Base-by-base conservation (phyloP, 2,888 invertebrate genomes). In the Drosophila anceps region DNA sequence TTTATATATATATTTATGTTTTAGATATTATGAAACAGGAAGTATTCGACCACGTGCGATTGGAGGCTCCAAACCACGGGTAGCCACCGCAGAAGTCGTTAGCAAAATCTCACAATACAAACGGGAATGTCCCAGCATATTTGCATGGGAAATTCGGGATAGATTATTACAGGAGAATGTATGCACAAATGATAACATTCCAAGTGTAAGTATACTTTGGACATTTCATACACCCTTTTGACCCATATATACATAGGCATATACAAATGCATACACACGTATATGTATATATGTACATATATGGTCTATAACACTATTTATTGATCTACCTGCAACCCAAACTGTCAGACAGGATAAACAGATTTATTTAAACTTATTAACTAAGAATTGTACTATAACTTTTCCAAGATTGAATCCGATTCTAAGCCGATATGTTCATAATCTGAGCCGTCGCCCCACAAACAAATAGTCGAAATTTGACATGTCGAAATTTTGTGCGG, bases 141-240 rank as follows among this genome's bases (percentile, higher is more conserved):
- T 99, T 94, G 98, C 98, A 29, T 99, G 98, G 98, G 98, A 99
- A 94, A 99, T 99, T 91, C 94, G 98, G 58, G 98, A 99, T 92
- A 96, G 98, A 91, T 95, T 99, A 89, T 95, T 98, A 39, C 96
- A 97, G 81, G 98, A 99, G 91, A 97, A 96, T 41, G 97, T 98
- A 77, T 99, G 98, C 94, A 97, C 97, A 75, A 98, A 97, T 89
- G 98, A 99, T 93, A 98, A 98, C 93, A 98, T 98, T 89, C 98
- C 98, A 66, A 98, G 98, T 93, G 98, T 98, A 93, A 98, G 98
- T 79, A 46, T 10, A 31, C 10, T 20, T 29, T 31, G 1, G 10
- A 18, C n/a, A 48, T 27, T 43, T 39, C 15, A 31, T 31, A 24
- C 24, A 24, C 24, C 4, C 24, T n/a, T n/a, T n/a, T 24, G 29